Conservation (phyloP, 2,797 vertebrate species). For the Arrhamphus sclerolepis region DNA sequence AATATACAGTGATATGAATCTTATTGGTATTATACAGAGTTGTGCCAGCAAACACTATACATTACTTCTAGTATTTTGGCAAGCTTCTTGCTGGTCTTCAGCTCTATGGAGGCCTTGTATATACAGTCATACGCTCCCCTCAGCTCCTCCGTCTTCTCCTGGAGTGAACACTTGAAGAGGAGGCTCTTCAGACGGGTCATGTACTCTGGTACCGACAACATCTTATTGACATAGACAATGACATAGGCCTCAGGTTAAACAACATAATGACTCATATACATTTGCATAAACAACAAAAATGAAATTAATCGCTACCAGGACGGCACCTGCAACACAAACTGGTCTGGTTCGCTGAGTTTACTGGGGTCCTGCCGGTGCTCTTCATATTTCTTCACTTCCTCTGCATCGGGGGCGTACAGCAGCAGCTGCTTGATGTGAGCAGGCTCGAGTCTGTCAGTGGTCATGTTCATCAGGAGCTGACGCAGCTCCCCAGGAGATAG, state of each 20-base stretch:
- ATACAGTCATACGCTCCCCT: constrained; percentile 89
- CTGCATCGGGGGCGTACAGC: constrained; percentile 91
- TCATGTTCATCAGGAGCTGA: constrained; percentile 91
- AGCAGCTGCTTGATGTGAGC: constrained; percentile 94
- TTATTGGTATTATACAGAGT: neutral
- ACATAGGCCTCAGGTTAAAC: neutral
- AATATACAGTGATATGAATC: neutral
- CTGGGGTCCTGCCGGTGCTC: constrained; percentile 85
- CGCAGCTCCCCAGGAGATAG: constrained; percentile 90
- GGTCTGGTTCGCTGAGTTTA: constrained; percentile 95
- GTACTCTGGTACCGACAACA: constrained; percentile 94
- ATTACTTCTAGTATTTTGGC: constrained; percentile 96
- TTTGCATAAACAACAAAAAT: neutral
- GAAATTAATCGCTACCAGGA: neutral
- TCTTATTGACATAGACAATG: constrained; percentile 71
- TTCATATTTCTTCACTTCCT: constrained; percentile 91
- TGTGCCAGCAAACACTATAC: neutral
- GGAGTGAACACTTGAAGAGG: constrained; percentile 92
- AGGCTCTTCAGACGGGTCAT: constrained; percentile 92
- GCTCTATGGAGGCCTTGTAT: constrained; percentile 90
- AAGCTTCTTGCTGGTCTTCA: constrained; percentile 94
- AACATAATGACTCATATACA: neutral
- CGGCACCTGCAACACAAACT: constrained; percentile 94
- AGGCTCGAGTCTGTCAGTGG: constrained; percentile 88
- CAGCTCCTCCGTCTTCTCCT: constrained; percentile 96